A percentile compares a stretch with the other conserved stretches of the same genome.
phyloP scores from a whole-genome alignment of 2,797 vertebrate genomes.

The Trematomus bernacchii region DNA sequence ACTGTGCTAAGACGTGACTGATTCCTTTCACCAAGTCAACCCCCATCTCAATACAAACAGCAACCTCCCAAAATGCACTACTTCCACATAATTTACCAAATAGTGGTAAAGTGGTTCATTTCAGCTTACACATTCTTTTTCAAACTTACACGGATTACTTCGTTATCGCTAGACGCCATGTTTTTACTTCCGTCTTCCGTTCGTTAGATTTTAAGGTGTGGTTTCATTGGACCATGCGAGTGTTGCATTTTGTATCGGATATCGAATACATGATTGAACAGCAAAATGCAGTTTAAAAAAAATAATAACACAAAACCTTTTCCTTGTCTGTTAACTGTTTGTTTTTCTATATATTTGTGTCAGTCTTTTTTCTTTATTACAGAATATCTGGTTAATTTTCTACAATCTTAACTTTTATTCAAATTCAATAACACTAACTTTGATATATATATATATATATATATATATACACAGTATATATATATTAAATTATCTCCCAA shows the following conservation, averaged over 20 bases:
- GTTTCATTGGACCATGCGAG: background rate
- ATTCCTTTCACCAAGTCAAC: background rate
- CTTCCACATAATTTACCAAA: background rate
- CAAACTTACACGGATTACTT: rapidly evolving
- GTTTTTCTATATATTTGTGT: background rate
- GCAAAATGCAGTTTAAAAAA: background rate
- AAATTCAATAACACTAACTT: background rate
- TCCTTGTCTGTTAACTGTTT: background rate
- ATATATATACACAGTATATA: too few relatives aligned
- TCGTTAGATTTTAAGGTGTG: background rate
- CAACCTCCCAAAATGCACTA: background rate
- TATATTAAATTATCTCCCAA: background rate
- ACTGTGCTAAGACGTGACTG: background rate
- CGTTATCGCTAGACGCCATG: rapidly evolving
- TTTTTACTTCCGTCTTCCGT: background rate
- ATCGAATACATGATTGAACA: background rate
- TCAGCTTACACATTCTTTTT: background rate
- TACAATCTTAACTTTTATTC: background rate
- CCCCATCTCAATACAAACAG: background rate
- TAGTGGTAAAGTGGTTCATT: background rate
- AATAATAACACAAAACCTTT: background rate
- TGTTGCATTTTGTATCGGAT: background rate
- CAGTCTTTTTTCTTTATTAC: background rate
- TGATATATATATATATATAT: background rate
- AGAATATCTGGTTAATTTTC: background rate